Conservation (phyloP, 2,888 invertebrate species). For the Pollenia amentaria region DNA sequence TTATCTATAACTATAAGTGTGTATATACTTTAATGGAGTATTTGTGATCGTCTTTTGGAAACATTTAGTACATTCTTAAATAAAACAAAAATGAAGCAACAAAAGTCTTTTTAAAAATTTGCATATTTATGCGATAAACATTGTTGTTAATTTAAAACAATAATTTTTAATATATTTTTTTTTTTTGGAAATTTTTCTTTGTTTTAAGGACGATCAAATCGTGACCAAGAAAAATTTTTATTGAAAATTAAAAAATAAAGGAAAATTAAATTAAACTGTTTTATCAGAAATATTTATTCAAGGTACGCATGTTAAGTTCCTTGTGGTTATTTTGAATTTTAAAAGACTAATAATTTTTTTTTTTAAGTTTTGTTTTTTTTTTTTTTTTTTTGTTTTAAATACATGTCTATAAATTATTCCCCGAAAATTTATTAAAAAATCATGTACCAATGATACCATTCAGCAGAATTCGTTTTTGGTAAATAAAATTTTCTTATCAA, state of each 20-base stretch:
- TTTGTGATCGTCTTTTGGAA: slow-evolving; percentile 17
- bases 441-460: no score
- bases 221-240: slow-evolving; percentile 40
- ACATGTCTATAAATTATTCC: no score
- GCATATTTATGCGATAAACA: slow-evolving; percentile 72
- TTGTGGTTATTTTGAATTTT: not conserved
- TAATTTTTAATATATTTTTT: slow-evolving; percentile 23
- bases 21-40: slow-evolving; percentile 23
- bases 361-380: no score
- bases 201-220: slow-evolving; percentile 42
- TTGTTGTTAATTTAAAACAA: slow-evolving; percentile 72
- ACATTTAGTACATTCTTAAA: slow-evolving; percentile 34
- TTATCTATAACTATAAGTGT: not conserved
- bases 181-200: not conserved
- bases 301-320: not conserved
- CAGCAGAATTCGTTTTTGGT: no score
- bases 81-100: not conserved
- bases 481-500: no score
- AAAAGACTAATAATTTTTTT: not conserved
- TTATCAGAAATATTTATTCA: not conserved
- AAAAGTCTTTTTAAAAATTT: slow-evolving; percentile 58
- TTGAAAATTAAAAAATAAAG: not conserved
- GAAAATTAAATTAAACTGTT: not conserved
- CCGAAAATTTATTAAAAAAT: no score
- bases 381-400: no score